phyloP scores from a whole-genome alignment of 1,140 invertebrate species.

The Panonychus citri region DNA sequence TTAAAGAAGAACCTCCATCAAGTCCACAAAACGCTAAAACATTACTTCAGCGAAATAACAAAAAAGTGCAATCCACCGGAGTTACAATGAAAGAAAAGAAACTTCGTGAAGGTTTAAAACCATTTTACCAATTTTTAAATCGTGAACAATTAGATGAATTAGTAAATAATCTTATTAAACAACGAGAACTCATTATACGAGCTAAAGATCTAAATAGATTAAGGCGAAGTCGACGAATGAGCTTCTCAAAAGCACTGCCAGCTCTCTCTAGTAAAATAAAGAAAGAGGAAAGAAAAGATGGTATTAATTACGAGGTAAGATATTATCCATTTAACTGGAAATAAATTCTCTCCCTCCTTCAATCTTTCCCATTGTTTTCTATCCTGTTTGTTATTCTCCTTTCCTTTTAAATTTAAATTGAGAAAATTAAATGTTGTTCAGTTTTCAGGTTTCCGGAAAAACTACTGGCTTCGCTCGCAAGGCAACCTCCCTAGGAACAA shows the following conservation, averaged over 20 bases:
- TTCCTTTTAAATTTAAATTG: too few relatives aligned
- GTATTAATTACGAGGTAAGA: background rate
- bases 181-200: conserved; percentile 52
- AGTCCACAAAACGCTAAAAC: conserved; percentile 14
- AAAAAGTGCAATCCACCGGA: conserved; percentile 8
- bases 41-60: conserved; percentile 3
- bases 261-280: background rate
- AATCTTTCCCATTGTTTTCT: background rate
- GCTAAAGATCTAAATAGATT: conserved; percentile 47
- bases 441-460: background rate
- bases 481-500: background rate
- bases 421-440: background rate
- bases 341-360: background rate
- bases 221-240: conserved; percentile 16
- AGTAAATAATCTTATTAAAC: conserved; percentile 46
- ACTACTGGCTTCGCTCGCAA: conserved; percentile 1
- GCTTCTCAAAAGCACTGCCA: background rate
- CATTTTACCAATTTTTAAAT: conserved; percentile 66
- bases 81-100: conserved; percentile 13
- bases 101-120: conserved; percentile 41
- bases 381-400: background rate
- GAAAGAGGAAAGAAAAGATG: background rate
- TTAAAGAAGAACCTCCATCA: background rate
- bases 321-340: background rate
- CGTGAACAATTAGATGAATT: conserved; percentile 55